Percentiles rank a stretch among this genome's conserved stretches.
phyloP scores from a whole-genome alignment of 2,888 invertebrate species.

The Eugnorisma glareosa region DNA sequence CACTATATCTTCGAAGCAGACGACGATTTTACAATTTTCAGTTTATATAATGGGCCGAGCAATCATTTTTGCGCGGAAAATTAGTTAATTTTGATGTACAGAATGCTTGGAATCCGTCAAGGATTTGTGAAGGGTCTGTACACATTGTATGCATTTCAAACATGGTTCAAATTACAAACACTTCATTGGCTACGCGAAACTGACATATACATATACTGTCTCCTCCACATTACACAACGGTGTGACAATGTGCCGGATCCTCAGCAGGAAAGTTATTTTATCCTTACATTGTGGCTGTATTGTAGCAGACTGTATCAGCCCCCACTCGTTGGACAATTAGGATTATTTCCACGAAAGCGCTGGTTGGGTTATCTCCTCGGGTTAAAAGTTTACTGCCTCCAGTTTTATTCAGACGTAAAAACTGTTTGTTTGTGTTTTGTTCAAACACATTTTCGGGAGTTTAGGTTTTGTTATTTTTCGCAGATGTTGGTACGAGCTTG shows the following conservation, averaged over 20 bases:
- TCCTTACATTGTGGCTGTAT: slow-evolving; percentile 45
- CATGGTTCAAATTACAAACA: neutral
- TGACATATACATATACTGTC: neutral
- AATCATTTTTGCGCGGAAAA: too few relatives aligned
- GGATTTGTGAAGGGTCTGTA: too few relatives aligned
- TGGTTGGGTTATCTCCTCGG: slow-evolving; percentile 20
- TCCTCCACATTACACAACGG: slow-evolving; percentile 6
- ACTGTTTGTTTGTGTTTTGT: neutral
- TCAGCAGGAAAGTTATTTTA: slow-evolving; percentile 25
- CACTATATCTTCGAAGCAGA: too few relatives aligned
- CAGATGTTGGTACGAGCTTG: neutral
- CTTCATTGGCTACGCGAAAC: neutral
- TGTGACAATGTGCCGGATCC: slow-evolving; percentile 21
- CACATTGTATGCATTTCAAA: too few relatives aligned
- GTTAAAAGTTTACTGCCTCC: slow-evolving; percentile 25
- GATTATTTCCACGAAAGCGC: slow-evolving; percentile 35
- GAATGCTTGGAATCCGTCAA: too few relatives aligned
- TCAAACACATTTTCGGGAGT: neutral
- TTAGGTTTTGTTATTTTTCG: neutral
- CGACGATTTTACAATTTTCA: too few relatives aligned
- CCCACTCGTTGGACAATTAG: slow-evolving; percentile 48
- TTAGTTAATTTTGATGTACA: too few relatives aligned
- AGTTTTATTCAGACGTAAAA: slow-evolving; percentile 34
- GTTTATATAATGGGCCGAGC: too few relatives aligned
- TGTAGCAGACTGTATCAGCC: slow-evolving; percentile 43